Evolutionary conservation across 2,113 vertebrate genomes (phyloP).

Genomic region (Cervus canadensis): DNA sequence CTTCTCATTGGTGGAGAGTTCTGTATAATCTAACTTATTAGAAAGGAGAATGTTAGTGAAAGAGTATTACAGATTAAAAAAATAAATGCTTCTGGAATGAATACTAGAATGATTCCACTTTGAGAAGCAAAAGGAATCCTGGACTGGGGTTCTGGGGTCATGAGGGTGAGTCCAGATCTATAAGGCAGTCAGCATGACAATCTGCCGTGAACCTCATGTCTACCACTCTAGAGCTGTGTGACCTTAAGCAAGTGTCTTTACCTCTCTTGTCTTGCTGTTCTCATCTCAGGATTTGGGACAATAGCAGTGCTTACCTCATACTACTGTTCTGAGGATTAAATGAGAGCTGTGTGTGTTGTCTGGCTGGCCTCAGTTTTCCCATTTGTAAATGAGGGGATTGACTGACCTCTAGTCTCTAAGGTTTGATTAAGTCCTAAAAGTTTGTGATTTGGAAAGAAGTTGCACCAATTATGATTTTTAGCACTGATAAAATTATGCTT

Average conservation of each 20-base stretch:
- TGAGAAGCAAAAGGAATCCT: background rate
- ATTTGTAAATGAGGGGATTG: background rate
- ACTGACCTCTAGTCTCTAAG: background rate
- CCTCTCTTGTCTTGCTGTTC: background rate
- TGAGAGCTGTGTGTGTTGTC: background rate
- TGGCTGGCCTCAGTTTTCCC: background rate
- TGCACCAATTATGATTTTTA: background rate
- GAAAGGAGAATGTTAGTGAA: background rate
- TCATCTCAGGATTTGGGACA: background rate
- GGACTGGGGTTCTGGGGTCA: background rate
- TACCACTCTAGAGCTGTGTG: background rate
- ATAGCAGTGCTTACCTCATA: background rate
- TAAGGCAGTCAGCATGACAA: background rate
- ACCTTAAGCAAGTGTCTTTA: background rate
- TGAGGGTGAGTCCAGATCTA: background rate
- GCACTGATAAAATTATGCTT: background rate
- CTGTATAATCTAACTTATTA: background rate
- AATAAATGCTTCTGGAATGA: background rate
- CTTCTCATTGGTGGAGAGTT: background rate
- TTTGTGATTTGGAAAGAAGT: background rate
- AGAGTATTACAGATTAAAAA: background rate
- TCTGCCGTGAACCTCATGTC: background rate
- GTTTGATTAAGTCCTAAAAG: background rate
- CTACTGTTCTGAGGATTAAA: background rate
- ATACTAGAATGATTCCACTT: background rate